phyloP scores from a whole-genome alignment of 2,113 vertebrate species.

The Cochlearius cochlearius region DNA sequence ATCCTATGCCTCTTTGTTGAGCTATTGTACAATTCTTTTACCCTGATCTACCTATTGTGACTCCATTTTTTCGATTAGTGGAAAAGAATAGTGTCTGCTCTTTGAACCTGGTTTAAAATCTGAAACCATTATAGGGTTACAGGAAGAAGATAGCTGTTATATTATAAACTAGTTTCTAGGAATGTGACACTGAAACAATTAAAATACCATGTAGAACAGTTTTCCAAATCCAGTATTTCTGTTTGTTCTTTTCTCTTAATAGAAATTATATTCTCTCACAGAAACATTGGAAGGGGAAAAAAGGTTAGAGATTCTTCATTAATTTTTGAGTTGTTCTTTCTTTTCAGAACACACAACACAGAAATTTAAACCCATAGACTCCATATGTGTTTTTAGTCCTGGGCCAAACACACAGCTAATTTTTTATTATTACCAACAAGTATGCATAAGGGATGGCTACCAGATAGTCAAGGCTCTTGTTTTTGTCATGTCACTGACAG shows the following conservation, averaged over 20 bases:
- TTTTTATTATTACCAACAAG: constrained; percentile 16
- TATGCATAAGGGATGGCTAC: not conserved
- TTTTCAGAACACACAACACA: not conserved
- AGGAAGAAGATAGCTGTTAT: constrained; percentile 10
- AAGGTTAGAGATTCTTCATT: not conserved
- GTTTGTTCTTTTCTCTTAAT: not conserved
- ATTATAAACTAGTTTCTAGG: constrained; percentile 35
- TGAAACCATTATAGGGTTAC: constrained; percentile 25
- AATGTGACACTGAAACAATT: not conserved
- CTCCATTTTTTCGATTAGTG: constrained; percentile 39
- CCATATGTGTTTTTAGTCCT: not conserved
- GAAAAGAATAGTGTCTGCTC: not conserved
- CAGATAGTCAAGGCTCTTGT: not conserved
- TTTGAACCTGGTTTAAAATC: constrained; percentile 44
- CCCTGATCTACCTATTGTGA: constrained; percentile 14
- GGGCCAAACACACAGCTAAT: not conserved
- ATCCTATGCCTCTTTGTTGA: not conserved
- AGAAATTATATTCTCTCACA: not conserved
- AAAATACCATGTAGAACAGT: not conserved
- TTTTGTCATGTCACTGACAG: constrained; percentile 19
- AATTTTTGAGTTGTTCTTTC: not conserved
- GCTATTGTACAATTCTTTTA: constrained; percentile 41
- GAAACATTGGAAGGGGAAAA: not conserved
- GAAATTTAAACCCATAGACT: not conserved
- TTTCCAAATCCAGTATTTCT: not conserved